Percentiles rank a stretch among this genome's conserved stretches.
Evolutionary conservation across 2,113 vertebrate genomes (phyloP).

Genomic region (Colius striatus): DNA sequence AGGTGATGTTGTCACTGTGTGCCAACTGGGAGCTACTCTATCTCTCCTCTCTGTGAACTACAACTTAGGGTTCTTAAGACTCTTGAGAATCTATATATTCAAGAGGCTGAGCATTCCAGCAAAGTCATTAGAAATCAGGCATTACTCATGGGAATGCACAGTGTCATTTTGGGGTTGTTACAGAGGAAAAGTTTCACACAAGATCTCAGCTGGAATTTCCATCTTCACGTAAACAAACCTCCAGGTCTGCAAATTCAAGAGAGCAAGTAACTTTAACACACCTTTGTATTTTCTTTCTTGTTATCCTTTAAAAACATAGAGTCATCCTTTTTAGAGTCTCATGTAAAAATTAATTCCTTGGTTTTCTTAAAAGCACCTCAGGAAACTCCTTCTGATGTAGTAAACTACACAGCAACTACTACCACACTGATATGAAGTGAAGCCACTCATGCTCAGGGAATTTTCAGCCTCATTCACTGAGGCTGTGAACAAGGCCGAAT

Average conservation of each 20-base stretch:
- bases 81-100: background rate
- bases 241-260: background rate
- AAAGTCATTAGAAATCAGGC: background rate
- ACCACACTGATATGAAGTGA: background rate
- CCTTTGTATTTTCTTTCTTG: background rate
- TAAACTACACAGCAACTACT: background rate
- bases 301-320: background rate
- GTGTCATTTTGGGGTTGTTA: background rate
- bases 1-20: accelerated
- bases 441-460: background rate
- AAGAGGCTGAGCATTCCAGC: background rate
- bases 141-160: background rate
- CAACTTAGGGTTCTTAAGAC: background rate
- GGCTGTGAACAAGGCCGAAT: background rate
- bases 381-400: background rate
- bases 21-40: background rate
- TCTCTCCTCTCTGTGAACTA: background rate
- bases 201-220: background rate
- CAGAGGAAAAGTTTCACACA: background rate
- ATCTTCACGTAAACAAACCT: background rate
- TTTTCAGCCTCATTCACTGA: background rate
- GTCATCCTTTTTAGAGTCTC: background rate
- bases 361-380: background rate
- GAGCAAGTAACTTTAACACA: background rate
- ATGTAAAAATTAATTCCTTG: background rate